A percentile compares a stretch with the other conserved stretches of the same genome.
phyloP scores from a whole-genome alignment of 2,113 vertebrate genomes.

The Eretmochelys imbricata region DNA sequence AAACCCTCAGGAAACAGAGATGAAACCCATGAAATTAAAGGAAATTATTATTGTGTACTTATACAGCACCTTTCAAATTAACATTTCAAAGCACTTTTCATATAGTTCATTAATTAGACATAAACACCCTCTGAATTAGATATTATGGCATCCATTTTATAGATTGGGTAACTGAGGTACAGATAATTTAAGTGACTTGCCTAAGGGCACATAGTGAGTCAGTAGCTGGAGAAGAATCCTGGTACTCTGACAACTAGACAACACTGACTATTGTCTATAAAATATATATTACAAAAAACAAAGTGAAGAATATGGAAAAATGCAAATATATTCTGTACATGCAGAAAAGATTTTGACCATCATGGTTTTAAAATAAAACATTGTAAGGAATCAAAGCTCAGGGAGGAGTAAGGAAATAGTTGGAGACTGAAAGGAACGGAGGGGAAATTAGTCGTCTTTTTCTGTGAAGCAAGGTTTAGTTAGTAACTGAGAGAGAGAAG shows the following conservation, averaged over 20 bases:
- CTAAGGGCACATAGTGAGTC: neutral
- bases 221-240: neutral
- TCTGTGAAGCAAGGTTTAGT: neutral
- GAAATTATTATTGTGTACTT: neutral
- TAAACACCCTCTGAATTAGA: conserved; percentile 8
- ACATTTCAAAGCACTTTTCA: conserved; percentile 28
- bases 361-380: neutral
- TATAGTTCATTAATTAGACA: conserved; percentile 31
- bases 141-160: neutral
- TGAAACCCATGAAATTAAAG: conserved; percentile 9
- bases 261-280: neutral
- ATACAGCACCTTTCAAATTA: neutral
- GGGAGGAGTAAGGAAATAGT: neutral
- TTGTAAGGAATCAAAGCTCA: neutral
- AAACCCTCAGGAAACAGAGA: neutral
- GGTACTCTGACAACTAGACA: neutral
- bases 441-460: neutral
- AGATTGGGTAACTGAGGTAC: neutral
- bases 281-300: neutral
- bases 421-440: neutral
- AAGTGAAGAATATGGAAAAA: neutral
- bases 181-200: neutral
- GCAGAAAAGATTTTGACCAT: neutral
- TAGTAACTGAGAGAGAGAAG: neutral
- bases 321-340: neutral